Conservation (phyloP, 1,140 invertebrate genomes). For the Euura saliciscinereae region DNA sequence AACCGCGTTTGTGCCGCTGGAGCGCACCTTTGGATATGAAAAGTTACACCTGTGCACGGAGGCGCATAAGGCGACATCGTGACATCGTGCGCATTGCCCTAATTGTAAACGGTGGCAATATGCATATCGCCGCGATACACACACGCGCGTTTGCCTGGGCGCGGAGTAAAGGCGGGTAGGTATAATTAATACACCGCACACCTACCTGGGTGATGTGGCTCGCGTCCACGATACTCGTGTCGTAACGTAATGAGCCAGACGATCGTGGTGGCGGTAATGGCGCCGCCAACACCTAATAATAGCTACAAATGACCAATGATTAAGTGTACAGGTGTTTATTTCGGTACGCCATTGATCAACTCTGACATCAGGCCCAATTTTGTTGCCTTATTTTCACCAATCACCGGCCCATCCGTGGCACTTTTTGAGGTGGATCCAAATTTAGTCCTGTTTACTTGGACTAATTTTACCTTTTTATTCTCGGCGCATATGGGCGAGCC, state of each 20-base stretch:
- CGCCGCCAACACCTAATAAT: slow-evolving; percentile 13
- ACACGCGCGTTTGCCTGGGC: neutral
- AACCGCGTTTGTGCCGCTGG: neutral
- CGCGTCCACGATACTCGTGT: neutral
- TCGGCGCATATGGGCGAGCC: no score
- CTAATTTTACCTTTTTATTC: no score
- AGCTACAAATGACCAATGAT: slow-evolving; percentile 25
- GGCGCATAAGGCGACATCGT: neutral
- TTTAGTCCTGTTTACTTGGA: no score
- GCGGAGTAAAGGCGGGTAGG: no score
- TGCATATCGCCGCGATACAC: neutral
- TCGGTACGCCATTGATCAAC: slow-evolving; percentile 1
- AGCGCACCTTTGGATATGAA: slow-evolving; percentile 32
- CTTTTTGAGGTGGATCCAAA: no score
- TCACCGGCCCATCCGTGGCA: no score
- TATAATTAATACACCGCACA: neutral
- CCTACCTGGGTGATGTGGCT: neutral
- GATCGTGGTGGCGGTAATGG: neutral
- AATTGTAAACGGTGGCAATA: neutral
- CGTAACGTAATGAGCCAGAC: slow-evolving; percentile 13
- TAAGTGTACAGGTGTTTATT: slow-evolving; percentile 28
- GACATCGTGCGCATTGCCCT: neutral
- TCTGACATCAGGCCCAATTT: neutral
- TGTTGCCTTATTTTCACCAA: neutral
- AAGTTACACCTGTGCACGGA: slow-evolving; percentile 36